These are phyloP conservation scores for Mungos mungo DNA, from an alignment of 2,113 vertebrate genomes.

Conservation along the genomic window DNA sequence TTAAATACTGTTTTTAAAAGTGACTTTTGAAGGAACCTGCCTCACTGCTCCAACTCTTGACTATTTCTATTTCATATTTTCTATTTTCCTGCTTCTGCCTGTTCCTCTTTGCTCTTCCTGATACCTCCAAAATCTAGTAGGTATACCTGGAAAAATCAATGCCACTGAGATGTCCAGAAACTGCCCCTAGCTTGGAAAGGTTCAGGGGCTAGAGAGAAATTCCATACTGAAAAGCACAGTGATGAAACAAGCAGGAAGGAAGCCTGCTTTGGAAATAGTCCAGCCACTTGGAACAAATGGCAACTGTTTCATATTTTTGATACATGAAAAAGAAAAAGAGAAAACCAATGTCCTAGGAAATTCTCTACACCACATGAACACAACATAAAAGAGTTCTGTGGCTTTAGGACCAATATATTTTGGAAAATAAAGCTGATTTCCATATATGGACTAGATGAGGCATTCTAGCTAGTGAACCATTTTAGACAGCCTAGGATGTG, in stretches of 20 bases:
- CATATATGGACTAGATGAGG: not conserved
- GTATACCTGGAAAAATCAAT: not conserved
- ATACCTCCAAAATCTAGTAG: not conserved
- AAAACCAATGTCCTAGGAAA: not conserved
- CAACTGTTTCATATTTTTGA: constrained; percentile 40
- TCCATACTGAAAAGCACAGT: not conserved
- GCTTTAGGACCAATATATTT: not conserved
- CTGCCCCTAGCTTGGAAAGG: not conserved
- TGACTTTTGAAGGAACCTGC: not conserved
- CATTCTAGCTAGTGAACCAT: not conserved
- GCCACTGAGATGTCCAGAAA: constrained; percentile 27
- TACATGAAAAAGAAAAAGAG: not conserved
- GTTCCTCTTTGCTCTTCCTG: not conserved
- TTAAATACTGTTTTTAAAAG: not conserved
- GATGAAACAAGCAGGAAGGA: not conserved
- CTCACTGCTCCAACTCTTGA: not conserved
- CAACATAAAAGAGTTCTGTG: not conserved
- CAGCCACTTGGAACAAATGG: constrained; percentile 16
- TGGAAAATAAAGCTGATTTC: constrained; percentile 44
- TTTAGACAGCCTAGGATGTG: not conserved
- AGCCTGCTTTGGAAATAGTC: constrained; percentile 10
- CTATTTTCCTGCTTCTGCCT: not conserved
- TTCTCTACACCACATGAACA: not conserved
- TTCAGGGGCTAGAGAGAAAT: constrained; percentile 10
- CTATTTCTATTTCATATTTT: not conserved